Base-by-base conservation (phyloP, 2,113 vertebrate genomes). In the Anser brachyrhynchus region DNA sequence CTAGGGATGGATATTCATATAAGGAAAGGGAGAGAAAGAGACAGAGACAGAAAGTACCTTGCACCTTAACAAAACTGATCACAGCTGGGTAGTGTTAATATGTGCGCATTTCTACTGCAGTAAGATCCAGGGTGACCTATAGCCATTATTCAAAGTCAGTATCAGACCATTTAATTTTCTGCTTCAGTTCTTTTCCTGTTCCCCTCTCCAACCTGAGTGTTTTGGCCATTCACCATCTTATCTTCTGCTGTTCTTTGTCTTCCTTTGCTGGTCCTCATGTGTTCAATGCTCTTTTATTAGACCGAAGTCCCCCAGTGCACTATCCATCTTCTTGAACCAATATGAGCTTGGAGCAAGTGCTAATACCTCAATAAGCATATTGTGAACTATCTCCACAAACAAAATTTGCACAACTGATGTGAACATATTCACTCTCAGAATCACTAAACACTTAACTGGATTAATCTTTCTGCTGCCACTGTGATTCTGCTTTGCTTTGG, bases 161-260 rank as follows among this genome's bases (percentile, higher is more conserved):
- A 97, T 97, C 95, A 97, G 93, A 92, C 97, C 97, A 96, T 98
- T 98, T 98, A 98, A 98, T 98, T 98, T 98, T 98, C 97, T 98
- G 98, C 98, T 98, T 97, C 97, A 97, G 71, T 98, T 97, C 95
- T 85, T 96, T 95, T 96, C 51, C 93, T 88, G 87, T 93, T 94
- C 94, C 90, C 97, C 96, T 96, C 87, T 87, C 84, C 77, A 95
- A 41, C 44, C 86, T 92, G 79, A 93, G 77, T 58, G 78, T 92
- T 96, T 95, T 62, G 94, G 87, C 58, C 90, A 92, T 92, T 96
- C 89, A 91, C 67, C 72, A 69, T 92, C 91, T 95, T 94, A 74
- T 92, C 58, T 87, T 92, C 74, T 90, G 76, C 91, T 95, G 78
- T 94, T 93, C 94, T 97, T 94, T 39, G 92, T 97, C 78, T 52